Evolutionary conservation across 2,888 invertebrate genomes (phyloP), one percentile per base, ranked within the genome.

Genomic region (Neoascia interrupta): DNA sequence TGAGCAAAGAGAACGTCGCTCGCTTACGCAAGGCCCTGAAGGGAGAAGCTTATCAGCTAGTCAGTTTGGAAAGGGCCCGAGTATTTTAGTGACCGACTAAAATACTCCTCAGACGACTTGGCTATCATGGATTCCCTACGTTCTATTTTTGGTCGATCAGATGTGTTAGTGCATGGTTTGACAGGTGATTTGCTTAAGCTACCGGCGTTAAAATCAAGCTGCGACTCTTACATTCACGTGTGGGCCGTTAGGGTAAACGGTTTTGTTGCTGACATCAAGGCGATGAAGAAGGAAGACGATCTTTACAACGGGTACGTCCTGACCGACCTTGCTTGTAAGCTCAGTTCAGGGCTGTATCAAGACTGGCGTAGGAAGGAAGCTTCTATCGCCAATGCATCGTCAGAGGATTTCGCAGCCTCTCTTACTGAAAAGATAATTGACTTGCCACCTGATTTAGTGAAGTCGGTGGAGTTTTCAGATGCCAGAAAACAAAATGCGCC

Each of bases 31-130:
- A 53, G 13, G 23, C 53, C 5, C 53, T 37, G 1, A 53, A 8
- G n/a, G n/a, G n/a, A n/a, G 49, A 61, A 3, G 49, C 39, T 18
- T 61, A 49, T 39, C 13, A 51, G 10, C 43, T 58, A 2, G 58
- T 58, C n/a, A 43, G 58, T 13, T n/a, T n/a, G n/a, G n/a, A n/a
- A n/a, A n/a, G n/a, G n/a, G n/a, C n/a, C n/a, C n/a, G n/a, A n/a
- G n/a, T n/a, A n/a, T n/a, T n/a, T n/a, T n/a, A n/a, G n/a, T n/a
- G 58, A 58, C 16, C 58, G 58, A 1, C 8, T 43, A 5, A 31
- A 31, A 16, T 58, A 36, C 34, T 58, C 34, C 0, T 31, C 58
- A 1, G 34, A 58, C 8, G 58, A 41, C 4, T 4, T 13, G 1
- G 34, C 43, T 1, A 41, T 58, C 10, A 58, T 45, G 21, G 6